Percentiles rank a stretch among this genome's conserved stretches.
phyloP scores from a whole-genome alignment of 2,888 invertebrate genomes.

The Chymomyza fuscimana region DNA sequence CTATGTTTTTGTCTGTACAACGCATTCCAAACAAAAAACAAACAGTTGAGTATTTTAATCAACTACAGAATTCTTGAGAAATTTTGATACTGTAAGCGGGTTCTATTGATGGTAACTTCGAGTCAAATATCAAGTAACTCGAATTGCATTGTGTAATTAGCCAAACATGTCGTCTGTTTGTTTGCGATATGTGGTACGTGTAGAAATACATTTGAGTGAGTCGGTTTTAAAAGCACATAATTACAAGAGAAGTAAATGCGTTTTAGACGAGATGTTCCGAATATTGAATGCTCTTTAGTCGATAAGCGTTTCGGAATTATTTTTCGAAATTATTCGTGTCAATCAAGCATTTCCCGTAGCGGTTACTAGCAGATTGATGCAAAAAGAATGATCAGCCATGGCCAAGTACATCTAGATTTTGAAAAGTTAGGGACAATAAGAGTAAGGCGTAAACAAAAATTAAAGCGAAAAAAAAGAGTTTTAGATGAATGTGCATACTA shows the following conservation, averaged over 20 bases:
- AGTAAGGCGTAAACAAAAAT: too few species aligned
- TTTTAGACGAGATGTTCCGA: too few species aligned
- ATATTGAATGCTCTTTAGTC: not conserved
- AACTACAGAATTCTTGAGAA: not conserved
- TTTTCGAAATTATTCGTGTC: too few species aligned
- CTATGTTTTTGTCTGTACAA: not conserved
- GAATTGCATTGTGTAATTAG: conserved; percentile 41
- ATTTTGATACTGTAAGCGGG: conserved; percentile 11
- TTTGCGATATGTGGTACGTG: not conserved
- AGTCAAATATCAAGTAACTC: conserved; percentile 6
- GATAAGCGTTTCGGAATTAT: not conserved
- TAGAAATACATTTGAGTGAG: not conserved
- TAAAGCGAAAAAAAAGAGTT: too few species aligned
- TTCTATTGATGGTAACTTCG: conserved; percentile 5
- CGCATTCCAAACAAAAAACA: not conserved
- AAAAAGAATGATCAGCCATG: too few species aligned
- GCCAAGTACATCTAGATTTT: too few species aligned
- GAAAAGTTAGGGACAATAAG: too few species aligned
- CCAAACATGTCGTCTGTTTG: conserved; percentile 28
- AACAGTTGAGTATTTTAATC: not conserved
- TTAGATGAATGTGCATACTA: too few species aligned
- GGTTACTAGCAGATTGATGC: too few species aligned
- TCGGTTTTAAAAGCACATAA: not conserved
- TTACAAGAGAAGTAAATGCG: not conserved
- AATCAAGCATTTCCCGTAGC: too few species aligned